These are phyloP conservation scores for Alentia gelatinosa DNA, from an alignment of 2,888 invertebrate genomes.

Conservation along the genomic window DNA sequence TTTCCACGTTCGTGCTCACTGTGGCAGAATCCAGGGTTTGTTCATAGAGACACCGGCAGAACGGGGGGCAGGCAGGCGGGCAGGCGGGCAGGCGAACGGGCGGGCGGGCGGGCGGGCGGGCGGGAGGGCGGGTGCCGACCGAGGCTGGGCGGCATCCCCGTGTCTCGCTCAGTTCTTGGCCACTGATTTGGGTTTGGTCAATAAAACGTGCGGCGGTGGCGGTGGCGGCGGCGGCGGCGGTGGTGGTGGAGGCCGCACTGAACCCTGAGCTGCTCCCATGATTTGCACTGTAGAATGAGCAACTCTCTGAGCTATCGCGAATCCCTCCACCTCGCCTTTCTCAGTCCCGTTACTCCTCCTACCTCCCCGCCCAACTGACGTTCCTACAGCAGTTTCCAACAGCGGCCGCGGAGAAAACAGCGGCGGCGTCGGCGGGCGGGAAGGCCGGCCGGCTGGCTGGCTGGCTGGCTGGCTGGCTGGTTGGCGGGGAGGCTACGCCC, in stretches of 20 bases:
- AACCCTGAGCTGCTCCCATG: too few species aligned
- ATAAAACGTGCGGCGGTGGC: not conserved
- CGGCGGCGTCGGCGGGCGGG: not conserved
- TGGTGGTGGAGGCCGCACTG: too few species aligned
- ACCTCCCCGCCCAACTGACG: not conserved
- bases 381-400: not conserved
- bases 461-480: not conserved
- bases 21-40: not conserved
- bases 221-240: not conserved
- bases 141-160: not conserved
- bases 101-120: not conserved
- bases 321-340: too few species aligned
- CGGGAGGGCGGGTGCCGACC: not conserved
- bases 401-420: not conserved
- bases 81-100: not conserved
- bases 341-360: not conserved
- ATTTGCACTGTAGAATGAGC: too few species aligned
- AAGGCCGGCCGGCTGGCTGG: not conserved
- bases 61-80: not conserved
- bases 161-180: not conserved
- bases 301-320: too few species aligned
- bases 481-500: not conserved
- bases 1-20: too few species aligned
- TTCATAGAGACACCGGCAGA: not conserved
- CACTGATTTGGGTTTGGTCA: slow-evolving; percentile 32